Evolutionary conservation across 2,888 invertebrate species (phyloP).

Genomic region (Formica aserva): DNA sequence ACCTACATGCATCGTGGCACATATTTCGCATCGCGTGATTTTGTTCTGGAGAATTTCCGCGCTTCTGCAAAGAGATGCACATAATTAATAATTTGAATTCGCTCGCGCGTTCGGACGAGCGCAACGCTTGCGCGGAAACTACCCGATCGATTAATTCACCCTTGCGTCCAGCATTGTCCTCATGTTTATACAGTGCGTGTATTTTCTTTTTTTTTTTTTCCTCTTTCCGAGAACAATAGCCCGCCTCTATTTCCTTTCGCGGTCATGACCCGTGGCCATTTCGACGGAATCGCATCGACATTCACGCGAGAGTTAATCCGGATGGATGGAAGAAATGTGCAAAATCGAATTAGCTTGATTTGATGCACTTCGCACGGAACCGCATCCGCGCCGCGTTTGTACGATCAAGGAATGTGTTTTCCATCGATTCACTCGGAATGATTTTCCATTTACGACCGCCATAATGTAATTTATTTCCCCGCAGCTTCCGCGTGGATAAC

Average conservation of each 20-base stretch:
- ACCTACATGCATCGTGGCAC: background rate
- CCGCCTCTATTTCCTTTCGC: background rate
- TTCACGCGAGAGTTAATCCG: background rate
- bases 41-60: slow-evolving; percentile 20
- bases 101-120: background rate
- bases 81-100: slow-evolving; percentile 52
- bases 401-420: slow-evolving; percentile 22
- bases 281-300: background rate
- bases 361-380: slow-evolving; percentile 27
- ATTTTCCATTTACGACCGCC: slow-evolving; percentile 35
- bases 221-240: background rate
- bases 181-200: slow-evolving; percentile 10
- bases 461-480: slow-evolving; percentile 41
- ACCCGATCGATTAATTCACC: slow-evolving; percentile 39
- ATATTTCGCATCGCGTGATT: slow-evolving; percentile 32
- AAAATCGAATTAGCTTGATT: slow-evolving; percentile 30
- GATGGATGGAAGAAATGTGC: slow-evolving; percentile 8
- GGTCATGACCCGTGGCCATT: slow-evolving; percentile 3
- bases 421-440: slow-evolving; percentile 32
- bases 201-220: background rate
- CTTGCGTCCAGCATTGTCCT: slow-evolving; percentile 15
- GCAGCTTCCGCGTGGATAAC: slow-evolving; percentile 17
- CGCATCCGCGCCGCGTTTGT: background rate
- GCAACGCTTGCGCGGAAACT: slow-evolving; percentile 18
- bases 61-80: background rate